Conservation (phyloP, 2,797 vertebrate genomes). For the Orestias chungarensis region DNA sequence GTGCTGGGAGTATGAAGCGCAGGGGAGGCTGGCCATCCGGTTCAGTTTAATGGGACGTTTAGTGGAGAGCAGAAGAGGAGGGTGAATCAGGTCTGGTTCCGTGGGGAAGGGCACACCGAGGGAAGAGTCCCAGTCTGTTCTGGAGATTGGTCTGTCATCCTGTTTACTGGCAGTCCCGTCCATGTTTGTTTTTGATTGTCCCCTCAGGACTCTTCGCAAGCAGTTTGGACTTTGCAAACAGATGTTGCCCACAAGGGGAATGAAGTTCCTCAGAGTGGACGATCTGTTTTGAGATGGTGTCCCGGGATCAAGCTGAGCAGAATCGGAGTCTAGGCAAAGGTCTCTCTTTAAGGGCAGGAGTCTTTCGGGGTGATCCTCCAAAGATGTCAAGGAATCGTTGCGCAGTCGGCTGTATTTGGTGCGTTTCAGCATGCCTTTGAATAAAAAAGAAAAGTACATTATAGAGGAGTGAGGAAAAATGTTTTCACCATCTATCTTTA, state of each 20-base stretch:
- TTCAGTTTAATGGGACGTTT: constrained; percentile 68
- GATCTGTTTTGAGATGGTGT: constrained; percentile 71
- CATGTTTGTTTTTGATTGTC: constrained; percentile 69
- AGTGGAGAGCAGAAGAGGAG: constrained; percentile 36
- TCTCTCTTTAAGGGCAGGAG: constrained; percentile 58
- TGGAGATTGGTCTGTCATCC: constrained; percentile 71
- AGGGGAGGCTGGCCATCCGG: constrained; percentile 58
- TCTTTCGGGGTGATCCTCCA: constrained; percentile 81
- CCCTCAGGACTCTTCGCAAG: constrained; percentile 77
- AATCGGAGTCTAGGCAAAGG: constrained; percentile 70
- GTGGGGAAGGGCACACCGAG: constrained; percentile 35
- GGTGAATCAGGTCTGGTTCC: constrained; percentile 40
- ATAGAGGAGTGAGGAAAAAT: not conserved
- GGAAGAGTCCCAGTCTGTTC: constrained; percentile 59
- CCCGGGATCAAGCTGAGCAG: constrained; percentile 56
- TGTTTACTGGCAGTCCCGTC: constrained; percentile 73
- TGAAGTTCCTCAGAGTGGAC: constrained; percentile 84
- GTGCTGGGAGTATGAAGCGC: constrained; percentile 36
- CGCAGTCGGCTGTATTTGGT: constrained; percentile 92
- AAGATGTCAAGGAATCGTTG: constrained; percentile 86
- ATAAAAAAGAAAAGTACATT: constrained; percentile 13
- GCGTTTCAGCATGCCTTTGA: constrained; percentile 89
- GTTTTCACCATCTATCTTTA: not conserved
- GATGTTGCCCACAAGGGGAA: constrained; percentile 86
- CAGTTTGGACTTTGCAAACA: constrained; percentile 83